Evolutionary conservation across 1,140 invertebrate genomes (phyloP), one percentile per base, ranked within the genome.

Genomic region (Rhizoglyphus robini): DNA sequence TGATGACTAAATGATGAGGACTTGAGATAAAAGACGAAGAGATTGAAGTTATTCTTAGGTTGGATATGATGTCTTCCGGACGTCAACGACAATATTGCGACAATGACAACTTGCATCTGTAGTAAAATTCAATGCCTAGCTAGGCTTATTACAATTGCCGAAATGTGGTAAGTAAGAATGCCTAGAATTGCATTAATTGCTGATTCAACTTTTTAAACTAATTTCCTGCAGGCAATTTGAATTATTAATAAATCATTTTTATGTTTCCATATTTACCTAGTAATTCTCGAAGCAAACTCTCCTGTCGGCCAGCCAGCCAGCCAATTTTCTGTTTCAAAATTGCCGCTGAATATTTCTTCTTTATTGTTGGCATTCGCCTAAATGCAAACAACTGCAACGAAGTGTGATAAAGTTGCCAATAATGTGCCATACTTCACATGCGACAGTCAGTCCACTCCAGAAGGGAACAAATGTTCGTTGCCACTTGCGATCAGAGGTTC

Each of bases 261-360:
- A n/a, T n/a, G n/a, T n/a, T n/a, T n/a, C n/a, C n/a, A n/a, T n/a
- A n/a, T n/a, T n/a, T n/a, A n/a, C n/a, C n/a, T n/a, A 68, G 20
- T n/a, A 63, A 63, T 81, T 76, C 87, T 83, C 30, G 83, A 84
- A 29, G 87, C 86, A 38, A 93, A 82, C 72, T 90, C 87, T 2
- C 87, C 87, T 46, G 84, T 71, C 88, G 82, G 2, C 72, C 73
- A 75, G 92, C 89, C 75, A 88, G 91, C 86, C 89, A 93, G 65
- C 80, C 80, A 72, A 92, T 88, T 71, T 92, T 80, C 73, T 85
- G 83, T 30, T 81, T 70, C 4, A 85, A 68, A 3, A 85, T 76
- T 70, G 78, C 75, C 34, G 71, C 66, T 65, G 77, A 76, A 69
- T 77, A 78, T 66, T 48, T 27, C 63, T 66, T 70, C 73, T 73